Conservation (phyloP, 64 coral and sea anemone species). For the Porites lutea region DNA sequence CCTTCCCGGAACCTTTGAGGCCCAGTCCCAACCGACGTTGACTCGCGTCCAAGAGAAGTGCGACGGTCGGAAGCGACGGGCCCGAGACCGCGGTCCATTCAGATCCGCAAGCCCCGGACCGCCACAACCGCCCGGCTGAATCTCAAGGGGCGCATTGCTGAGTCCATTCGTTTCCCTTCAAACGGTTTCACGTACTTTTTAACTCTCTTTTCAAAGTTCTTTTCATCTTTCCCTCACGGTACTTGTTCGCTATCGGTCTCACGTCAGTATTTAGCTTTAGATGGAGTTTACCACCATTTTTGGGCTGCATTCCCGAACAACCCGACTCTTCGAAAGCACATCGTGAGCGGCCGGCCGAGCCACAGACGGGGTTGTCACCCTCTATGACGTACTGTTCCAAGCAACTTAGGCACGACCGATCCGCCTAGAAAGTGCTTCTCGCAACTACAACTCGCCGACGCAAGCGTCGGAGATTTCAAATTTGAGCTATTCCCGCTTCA, state of each 20-base stretch:
- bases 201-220: conserved; percentile 80
- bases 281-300: conserved; percentile 46
- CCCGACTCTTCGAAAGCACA: conserved; percentile 67
- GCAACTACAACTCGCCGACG: too few relatives aligned
- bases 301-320: conserved; percentile 59
- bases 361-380: conserved; percentile 65
- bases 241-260: conserved; percentile 74
- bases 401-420: conserved; percentile 39
- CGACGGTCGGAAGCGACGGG: background rate
- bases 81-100: background rate
- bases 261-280: conserved; percentile 52
- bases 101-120: conserved; percentile 22
- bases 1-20: too few relatives aligned
- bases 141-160: conserved; percentile 63
- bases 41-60: too few relatives aligned
- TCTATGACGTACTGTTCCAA: conserved; percentile 54
- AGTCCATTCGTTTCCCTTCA: conserved; percentile 71
- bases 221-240: conserved; percentile 84
- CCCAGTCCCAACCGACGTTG: too few relatives aligned
- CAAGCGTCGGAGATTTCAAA: too few relatives aligned
- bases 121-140: conserved; percentile 24
- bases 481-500: too few relatives aligned
- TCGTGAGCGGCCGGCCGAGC: conserved; percentile 2
- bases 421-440: conserved; percentile 15
- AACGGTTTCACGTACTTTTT: conserved; percentile 72